Percentiles rank a stretch among this genome's conserved stretches.
Evolutionary conservation across 2,888 invertebrate genomes (phyloP).

Genomic region (Heliconius hortense): DNA sequence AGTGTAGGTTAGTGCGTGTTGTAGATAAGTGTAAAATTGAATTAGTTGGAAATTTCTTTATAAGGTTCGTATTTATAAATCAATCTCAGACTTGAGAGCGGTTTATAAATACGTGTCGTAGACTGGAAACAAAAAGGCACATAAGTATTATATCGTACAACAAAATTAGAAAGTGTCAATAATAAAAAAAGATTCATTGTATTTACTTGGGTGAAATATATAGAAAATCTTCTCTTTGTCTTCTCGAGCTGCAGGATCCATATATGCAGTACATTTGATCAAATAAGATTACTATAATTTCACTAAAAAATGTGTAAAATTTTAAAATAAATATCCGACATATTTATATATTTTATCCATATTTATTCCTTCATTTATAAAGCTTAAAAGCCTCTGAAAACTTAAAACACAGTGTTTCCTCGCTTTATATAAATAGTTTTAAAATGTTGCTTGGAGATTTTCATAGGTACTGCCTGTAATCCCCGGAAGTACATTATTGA

Average conservation of each 20-base stretch:
- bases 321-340: background rate
- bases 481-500: constrained; percentile 28
- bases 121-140: too few relatives aligned
- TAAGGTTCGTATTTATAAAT: too few relatives aligned
- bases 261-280: background rate
- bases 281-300: background rate
- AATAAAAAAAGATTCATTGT: too few relatives aligned
- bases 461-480: constrained; percentile 27
- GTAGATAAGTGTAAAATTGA: too few relatives aligned
- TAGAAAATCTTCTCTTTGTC: too few relatives aligned
- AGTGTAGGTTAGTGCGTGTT: too few relatives aligned
- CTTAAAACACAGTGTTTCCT: background rate
- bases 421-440: constrained; percentile 5
- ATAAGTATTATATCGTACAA: background rate
- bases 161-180: too few relatives aligned
- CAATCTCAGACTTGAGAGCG: too few relatives aligned
- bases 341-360: constrained; percentile 2
- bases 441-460: constrained; percentile 5
- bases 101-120: too few relatives aligned
- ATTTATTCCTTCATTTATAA: constrained; percentile 9
- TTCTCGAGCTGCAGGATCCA: too few relatives aligned
- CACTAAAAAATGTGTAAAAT: background rate
- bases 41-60: too few relatives aligned
- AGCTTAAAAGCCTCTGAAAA: background rate
- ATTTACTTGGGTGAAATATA: too few relatives aligned